phyloP scores from a whole-genome alignment of 2,797 vertebrate species.

The Hybognathus amarus region DNA sequence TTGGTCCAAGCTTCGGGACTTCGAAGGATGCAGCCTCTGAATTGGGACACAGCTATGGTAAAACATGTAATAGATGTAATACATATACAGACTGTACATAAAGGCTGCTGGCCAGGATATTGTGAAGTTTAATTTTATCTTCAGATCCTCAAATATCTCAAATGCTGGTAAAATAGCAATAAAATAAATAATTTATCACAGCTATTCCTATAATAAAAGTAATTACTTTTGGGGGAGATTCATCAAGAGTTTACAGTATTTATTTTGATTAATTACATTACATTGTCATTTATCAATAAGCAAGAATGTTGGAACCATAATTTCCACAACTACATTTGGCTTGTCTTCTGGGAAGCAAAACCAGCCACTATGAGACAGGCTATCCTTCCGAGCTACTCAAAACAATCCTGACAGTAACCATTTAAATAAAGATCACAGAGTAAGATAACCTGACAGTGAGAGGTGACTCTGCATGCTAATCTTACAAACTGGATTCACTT shows the following conservation, averaged over 20 bases:
- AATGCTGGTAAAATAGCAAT: neutral
- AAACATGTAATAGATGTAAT: neutral
- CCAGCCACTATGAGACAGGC: neutral
- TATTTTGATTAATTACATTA: neutral
- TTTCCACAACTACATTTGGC: neutral
- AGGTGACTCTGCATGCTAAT: constrained; percentile 16
- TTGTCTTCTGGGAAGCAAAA: constrained; percentile 2
- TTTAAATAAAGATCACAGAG: constrained; percentile 20
- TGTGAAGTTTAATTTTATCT: neutral
- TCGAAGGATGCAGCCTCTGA: neutral
- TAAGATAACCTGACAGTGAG: constrained; percentile 26
- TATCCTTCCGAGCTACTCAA: neutral
- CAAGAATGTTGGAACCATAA: neutral
- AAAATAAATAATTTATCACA: neutral
- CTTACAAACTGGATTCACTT: constrained; percentile 5
- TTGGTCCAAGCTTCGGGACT: neutral
- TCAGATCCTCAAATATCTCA: neutral
- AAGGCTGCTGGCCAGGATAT: neutral
- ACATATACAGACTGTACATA: neutral
- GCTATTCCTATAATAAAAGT: neutral
- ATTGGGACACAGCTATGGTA: neutral
- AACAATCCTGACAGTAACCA: constrained; percentile 16
- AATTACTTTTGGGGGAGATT: neutral
- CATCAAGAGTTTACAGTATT: neutral
- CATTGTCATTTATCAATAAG: neutral